Conservation (phyloP, 2,888 invertebrate genomes). For the Scaptomyza reducta region DNA sequence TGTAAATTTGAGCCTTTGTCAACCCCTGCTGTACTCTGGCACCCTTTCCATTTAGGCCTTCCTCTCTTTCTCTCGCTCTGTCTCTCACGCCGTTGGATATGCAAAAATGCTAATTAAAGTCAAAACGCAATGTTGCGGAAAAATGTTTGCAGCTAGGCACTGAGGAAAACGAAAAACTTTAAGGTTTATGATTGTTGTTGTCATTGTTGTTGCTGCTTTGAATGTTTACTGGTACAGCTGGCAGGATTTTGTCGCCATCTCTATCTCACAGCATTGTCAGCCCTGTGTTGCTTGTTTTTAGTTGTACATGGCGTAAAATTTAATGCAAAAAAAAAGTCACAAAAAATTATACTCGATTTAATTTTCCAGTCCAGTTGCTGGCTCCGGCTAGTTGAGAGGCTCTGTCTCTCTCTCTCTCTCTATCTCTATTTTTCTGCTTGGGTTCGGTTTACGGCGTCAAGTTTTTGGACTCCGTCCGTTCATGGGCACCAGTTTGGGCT, state of each 20-base stretch:
- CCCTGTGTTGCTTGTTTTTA: slow-evolving; percentile 30
- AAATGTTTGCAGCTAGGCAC: slow-evolving; percentile 64
- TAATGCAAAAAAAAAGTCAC: slow-evolving; percentile 65
- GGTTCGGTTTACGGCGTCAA: slow-evolving; percentile 63
- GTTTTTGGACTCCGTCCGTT: slow-evolving; percentile 53
- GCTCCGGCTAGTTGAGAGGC: slow-evolving; percentile 25
- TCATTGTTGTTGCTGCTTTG: slow-evolving; percentile 27
- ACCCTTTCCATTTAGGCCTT: background rate
- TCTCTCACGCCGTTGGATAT: background rate
- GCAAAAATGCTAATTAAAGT: slow-evolving; percentile 68
- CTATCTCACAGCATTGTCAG: slow-evolving; percentile 17
- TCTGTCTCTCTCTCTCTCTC: background rate
- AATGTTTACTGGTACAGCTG: slow-evolving; percentile 40
- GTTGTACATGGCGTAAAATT: slow-evolving; percentile 58
- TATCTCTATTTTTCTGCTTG: background rate
- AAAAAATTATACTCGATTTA: slow-evolving; percentile 80
- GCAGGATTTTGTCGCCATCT: slow-evolving; percentile 18
- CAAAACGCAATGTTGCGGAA: slow-evolving; percentile 76
- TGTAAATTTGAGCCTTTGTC: slow-evolving; percentile 23
- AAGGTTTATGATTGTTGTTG: slow-evolving; percentile 42
- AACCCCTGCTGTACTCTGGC: background rate
- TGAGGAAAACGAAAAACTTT: slow-evolving; percentile 51
- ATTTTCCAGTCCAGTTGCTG: slow-evolving; percentile 81
- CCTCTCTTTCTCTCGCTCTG: background rate
- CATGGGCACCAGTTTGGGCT: slow-evolving; percentile 29